Evolutionary conservation across 2,797 vertebrate genomes (phyloP), one percentile per base, ranked within the genome.

Genomic region (Borostomias antarcticus): DNA sequence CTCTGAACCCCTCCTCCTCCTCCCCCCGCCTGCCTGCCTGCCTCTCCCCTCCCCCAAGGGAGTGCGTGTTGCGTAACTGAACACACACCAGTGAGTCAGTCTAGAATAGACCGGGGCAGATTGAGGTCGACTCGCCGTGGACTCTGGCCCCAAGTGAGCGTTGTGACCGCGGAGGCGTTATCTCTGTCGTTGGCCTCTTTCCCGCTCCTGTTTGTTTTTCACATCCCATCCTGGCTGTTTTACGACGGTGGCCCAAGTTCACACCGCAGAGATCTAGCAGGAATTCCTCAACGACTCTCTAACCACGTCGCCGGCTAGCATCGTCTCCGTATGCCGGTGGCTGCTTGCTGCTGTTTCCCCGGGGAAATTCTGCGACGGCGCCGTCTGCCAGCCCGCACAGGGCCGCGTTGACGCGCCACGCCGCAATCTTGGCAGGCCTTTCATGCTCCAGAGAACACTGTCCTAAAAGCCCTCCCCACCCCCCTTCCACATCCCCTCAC

Each of bases 381-480:
- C 52, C 29, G 30, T 54, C 62, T 64, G 70, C 71, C 32, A 73
- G 74, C 65, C 70, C 75, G 65, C 9, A 25, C 58, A 19, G 21
- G 33, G 40, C 70, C 70, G 75, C 47, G 72, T 65, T 65, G 67
- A 72, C 79, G 75, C 80, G 62, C 62, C 73, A 63, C 78, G 74
- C 86, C 85, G 88, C 88, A 89, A 86, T 88, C 82, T 89, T 91
- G 87, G 87, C 89, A 85, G 63, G 48, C 58, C 66, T 28, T 75
- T 74, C 73, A 29, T 80, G 70, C 76, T 80, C 62, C 68, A 57
- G 69, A 50, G 68, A 75, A 74, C 58, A 1, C 1, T 62, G 62
- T 3, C 5, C 8, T 57, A 13, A 51, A 25, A 23, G 47, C 61
- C 6, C 43, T 40, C 3, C 53, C 23, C 15, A 19, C 21, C 5